Base-by-base conservation (phyloP, 2,888 invertebrate species). In the Catocala fraxini region DNA sequence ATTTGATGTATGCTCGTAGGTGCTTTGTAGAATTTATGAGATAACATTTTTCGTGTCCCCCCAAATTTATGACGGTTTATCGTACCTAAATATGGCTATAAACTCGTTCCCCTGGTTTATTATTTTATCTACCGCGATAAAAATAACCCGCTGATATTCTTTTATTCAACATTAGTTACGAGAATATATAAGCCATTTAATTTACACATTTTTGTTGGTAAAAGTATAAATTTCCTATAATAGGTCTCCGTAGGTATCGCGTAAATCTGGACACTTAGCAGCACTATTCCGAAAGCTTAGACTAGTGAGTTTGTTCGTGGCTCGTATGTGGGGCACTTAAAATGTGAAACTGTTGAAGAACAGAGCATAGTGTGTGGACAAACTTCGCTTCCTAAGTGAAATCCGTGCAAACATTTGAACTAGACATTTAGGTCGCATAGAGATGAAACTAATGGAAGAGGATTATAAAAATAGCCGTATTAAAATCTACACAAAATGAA, bases 301-400 rank as follows among this genome's bases (percentile, higher is more conserved):
- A 66, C 66, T 56, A 66, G 62, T 54, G 62, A 75, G 75, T 76
- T 76, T 66, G 72, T 65, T 75, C 70, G 80, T 73, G 69, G 75
- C 71, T 76, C 77, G 71, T 77, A 86, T 85, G 79, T 81, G 77
- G 79, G 78, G 76, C 80, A 85, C 84, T 85, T 81, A 80, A 77
- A 75, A 79, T 77, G 72, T 75, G 78, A 77, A 81, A 80, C 83
- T 73, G 71, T 66, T 73, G 74, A 73, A 75, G 68, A 73, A 80
- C 66, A 59, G 72, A 71, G 70, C 72, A 64, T 48, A 64, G 65
- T 68, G 60, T 61, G 74, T 66, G 59, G 61, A 70, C 70, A 72
- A 77, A 82, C 73, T 80, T 79, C 43, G 55, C 64, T 70, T 53
- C 52, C 58, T 68, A 68, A 75, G 67, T 66, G 64, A 66, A 74